Conservation (phyloP, 2,113 vertebrate genomes). For the Telmatochromis brichardi region DNA sequence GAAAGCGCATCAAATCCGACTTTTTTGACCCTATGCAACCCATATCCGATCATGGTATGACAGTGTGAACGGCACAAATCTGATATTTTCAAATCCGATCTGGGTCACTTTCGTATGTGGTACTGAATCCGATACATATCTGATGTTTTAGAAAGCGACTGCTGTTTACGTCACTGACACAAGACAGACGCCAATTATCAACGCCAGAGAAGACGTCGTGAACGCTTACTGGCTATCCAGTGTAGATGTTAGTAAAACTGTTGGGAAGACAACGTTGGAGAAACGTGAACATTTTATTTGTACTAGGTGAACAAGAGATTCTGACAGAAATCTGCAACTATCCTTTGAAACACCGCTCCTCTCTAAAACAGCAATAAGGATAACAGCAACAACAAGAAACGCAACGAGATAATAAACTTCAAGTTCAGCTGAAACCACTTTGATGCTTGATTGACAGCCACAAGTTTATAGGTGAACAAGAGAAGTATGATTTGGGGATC, state of each 20-base stretch:
- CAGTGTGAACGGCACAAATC: background rate
- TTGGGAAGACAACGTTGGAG: background rate
- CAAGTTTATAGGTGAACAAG: background rate
- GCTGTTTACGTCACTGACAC: background rate
- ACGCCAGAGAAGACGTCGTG: accelerated
- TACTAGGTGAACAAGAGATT: no score
- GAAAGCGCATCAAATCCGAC: accelerated
- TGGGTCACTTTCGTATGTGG: background rate
- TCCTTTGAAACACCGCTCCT: background rate
- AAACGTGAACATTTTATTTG: background rate
- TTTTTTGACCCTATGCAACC: background rate
- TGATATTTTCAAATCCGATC: background rate
- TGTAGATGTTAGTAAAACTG: background rate
- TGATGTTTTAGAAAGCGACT: background rate
- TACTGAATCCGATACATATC: background rate
- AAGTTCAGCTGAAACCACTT: background rate
- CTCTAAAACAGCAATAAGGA: background rate
- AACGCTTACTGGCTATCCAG: background rate
- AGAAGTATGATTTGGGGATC: background rate
- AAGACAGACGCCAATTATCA: background rate
- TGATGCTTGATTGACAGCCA: background rate
- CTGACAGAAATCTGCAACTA: background rate
- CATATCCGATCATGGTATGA: background rate
- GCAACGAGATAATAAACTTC: background rate
- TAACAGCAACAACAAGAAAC: background rate